A percentile compares a stretch with the other conserved stretches of the same genome.
Evolutionary conservation across 2,888 invertebrate genomes (phyloP).

Genomic region (Callyntrura sp.): DNA sequence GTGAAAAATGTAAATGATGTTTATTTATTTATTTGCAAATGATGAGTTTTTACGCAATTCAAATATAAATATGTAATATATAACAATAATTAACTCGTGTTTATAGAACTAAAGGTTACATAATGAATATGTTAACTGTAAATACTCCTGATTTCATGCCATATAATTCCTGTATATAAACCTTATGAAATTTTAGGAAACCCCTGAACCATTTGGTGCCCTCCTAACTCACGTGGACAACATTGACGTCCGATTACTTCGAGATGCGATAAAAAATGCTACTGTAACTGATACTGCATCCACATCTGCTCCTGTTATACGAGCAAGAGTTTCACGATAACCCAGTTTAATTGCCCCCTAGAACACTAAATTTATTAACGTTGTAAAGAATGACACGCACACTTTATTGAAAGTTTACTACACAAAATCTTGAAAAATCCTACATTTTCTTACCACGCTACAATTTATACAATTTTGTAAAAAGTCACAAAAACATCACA

Average conservation of each 20-base stretch:
- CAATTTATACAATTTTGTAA: conserved; percentile 60
- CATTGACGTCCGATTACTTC: conserved; percentile 78
- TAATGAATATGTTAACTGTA: too few species aligned
- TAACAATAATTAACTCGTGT: too few species aligned
- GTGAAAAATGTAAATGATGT: too few species aligned
- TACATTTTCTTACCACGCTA: not conserved
- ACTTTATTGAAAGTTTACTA: not conserved
- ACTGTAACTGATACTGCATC: conserved; percentile 29
- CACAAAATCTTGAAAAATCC: not conserved
- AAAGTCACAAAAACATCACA: conserved; percentile 15
- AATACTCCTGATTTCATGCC: too few species aligned
- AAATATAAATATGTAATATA: too few species aligned
- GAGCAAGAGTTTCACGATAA: conserved; percentile 56
- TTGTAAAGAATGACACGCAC: not conserved
- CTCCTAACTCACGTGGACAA: conserved; percentile 78
- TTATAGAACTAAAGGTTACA: too few species aligned
- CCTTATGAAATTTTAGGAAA: conserved; percentile 53
- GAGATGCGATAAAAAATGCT: conserved; percentile 66
- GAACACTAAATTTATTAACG: not conserved
- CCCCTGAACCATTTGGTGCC: conserved; percentile 62
- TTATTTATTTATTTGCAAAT: too few species aligned
- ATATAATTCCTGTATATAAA: conserved; percentile 7
- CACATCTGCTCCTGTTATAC: not conserved
- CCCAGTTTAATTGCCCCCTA: not conserved
- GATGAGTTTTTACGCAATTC: too few species aligned